phyloP scores from a whole-genome alignment of 35 echinoderm and acorn worm species.

The Strongylocentrotus purpuratus region DNA sequence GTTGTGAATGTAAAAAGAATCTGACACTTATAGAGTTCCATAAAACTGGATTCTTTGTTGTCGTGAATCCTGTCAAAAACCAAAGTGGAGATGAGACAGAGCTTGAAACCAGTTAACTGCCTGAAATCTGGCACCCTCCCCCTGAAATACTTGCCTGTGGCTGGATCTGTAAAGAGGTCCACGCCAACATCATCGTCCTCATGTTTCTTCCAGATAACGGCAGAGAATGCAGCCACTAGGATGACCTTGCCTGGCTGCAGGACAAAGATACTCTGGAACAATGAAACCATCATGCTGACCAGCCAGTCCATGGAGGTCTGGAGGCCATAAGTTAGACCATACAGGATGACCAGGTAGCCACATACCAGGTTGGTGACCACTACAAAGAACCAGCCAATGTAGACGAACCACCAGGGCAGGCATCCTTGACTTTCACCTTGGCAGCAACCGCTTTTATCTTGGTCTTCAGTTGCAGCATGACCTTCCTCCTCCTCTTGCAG shows the following conservation, averaged over 20 bases:
- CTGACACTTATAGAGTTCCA: too few species aligned
- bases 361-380: slow-evolving; percentile 50
- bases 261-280: slow-evolving; percentile 78
- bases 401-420: slow-evolving; percentile 90
- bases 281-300: slow-evolving; percentile 78
- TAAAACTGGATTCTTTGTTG: too few species aligned
- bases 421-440: slow-evolving; percentile 13
- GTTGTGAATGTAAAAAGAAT: too few species aligned
- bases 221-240: slow-evolving; percentile 74
- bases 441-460: slow-evolving; percentile 27
- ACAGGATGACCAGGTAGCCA: slow-evolving; percentile 87
- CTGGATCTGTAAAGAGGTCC: slow-evolving; percentile 53
- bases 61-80: too few species aligned
- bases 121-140: too few species aligned
- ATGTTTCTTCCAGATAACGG: slow-evolving; percentile 68
- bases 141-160: neutral
- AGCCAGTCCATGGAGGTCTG: slow-evolving; percentile 89
- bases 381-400: slow-evolving; percentile 77
- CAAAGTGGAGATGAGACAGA: too few species aligned
- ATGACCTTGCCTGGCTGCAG: slow-evolving; percentile 88
- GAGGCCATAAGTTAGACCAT: slow-evolving; percentile 88
- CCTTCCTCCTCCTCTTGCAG: slow-evolving; percentile 1
- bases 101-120: too few species aligned
- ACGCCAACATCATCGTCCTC: slow-evolving; percentile 83
- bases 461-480: slow-evolving; percentile 24